Conservation (phyloP, 1,140 invertebrate genomes). For the Plodia interpunctella region DNA sequence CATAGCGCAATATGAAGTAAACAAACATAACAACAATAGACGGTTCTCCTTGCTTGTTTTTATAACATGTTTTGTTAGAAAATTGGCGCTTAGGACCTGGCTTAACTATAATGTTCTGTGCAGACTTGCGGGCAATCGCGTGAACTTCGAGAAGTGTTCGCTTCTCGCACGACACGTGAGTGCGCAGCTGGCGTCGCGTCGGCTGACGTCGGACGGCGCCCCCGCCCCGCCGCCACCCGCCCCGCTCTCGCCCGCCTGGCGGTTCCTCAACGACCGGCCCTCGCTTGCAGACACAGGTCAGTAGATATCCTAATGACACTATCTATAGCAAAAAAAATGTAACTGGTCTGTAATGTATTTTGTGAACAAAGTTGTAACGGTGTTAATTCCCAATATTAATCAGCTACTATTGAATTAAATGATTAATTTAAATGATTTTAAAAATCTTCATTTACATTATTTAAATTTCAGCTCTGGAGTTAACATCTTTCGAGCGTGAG, state of each 20-base stretch:
- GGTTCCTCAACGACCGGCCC: slow-evolving; percentile 55
- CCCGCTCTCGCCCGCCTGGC: slow-evolving; percentile 49
- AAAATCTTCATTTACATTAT: slow-evolving; percentile 6
- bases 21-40: no score
- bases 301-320: neutral
- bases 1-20: no score
- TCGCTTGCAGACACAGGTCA: slow-evolving; percentile 61
- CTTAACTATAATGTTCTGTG: neutral
- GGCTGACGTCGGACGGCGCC: slow-evolving; percentile 41
- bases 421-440: no score
- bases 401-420: no score
- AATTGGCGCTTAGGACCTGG: no score
- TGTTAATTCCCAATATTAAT: no score
- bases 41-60: no score
- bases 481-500: slow-evolving; percentile 69
- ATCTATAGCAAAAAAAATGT: neutral
- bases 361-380: no score
- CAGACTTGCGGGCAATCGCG: slow-evolving; percentile 61
- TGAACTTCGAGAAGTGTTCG: slow-evolving; percentile 69
- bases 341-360: neutral
- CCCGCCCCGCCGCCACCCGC: slow-evolving; percentile 38
- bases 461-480: slow-evolving; percentile 59
- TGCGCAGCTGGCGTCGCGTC: slow-evolving; percentile 54
- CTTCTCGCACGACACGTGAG: slow-evolving; percentile 59
- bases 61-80: no score